phyloP scores from a whole-genome alignment of 2,113 vertebrate species.

The Pygathrix nemaeus region DNA sequence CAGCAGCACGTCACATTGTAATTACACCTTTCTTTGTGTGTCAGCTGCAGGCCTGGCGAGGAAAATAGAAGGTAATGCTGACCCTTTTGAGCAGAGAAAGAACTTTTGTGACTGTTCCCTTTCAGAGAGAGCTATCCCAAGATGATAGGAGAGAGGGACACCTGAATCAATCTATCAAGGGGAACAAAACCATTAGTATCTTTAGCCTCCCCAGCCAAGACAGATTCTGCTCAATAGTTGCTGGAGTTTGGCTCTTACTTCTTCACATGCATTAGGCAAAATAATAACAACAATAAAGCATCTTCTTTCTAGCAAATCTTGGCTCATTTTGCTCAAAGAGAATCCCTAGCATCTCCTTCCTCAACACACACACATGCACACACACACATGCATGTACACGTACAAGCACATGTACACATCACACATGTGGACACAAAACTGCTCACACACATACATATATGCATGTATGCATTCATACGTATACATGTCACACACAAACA shows the following conservation, averaged over 20 bases:
- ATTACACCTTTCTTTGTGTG: slow-evolving; percentile 86
- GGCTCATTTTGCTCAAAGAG: slow-evolving; percentile 35
- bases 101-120: slow-evolving; percentile 81
- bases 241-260: slow-evolving; percentile 56
- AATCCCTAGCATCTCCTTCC: neutral
- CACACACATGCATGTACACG: neutral
- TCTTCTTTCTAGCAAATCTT: slow-evolving; percentile 26
- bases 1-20: slow-evolving; percentile 83
- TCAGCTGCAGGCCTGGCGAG: slow-evolving; percentile 79
- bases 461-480: no score
- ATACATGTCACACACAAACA: neutral
- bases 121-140: slow-evolving; percentile 65
- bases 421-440: neutral
- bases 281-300: neutral
- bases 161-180: slow-evolving; percentile 73
- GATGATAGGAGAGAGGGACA: slow-evolving; percentile 70
- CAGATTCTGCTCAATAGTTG: slow-evolving; percentile 65
- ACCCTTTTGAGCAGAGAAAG: slow-evolving; percentile 82
- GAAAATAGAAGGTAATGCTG: slow-evolving; percentile 78
- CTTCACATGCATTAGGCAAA: slow-evolving; percentile 16
- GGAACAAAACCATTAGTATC: slow-evolving; percentile 71
- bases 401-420: neutral
- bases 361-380: neutral
- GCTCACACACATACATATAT: neutral
- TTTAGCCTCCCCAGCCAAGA: slow-evolving; percentile 69